Base-by-base conservation (phyloP, 2,888 invertebrate species). In the Mesoligia furuncula region DNA sequence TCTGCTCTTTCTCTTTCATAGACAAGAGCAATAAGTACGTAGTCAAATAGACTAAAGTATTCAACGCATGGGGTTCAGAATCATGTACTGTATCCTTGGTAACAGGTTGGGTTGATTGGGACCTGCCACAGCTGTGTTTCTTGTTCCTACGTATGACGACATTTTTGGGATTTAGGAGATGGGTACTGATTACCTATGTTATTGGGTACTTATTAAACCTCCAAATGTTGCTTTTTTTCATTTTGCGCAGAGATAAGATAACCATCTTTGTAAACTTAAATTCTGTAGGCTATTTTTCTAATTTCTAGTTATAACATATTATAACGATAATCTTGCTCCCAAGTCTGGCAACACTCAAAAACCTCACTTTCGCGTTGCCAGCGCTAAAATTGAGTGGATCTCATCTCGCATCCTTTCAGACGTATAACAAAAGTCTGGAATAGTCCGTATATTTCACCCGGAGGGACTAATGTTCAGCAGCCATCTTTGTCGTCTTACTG, bases 371-470 rank as follows among this genome's bases (percentile, higher is more conserved):
- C 9, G 20, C 11, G 36, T 64, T 73, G 31, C 59, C 20, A 36
- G 70, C 48, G 59, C 36, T 65, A 68, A 81, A 81, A 85, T 72
- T 72, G 64, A 76, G 73, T 76, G 67, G 66, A 48, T 74, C 67
- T 57, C 75, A 84, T 79, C 59, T 74, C 62, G 27, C 54, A 73
- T 70, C 69, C 79, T 72, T 67, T 72, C 48, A 71, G 61, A 70
- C 64, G 24, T 62, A 75, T 74, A 71, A 77, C 77, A 77, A 84
- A 73, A 83, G 80, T 72, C 71, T 27, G 59, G 42, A 61, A 70
- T 42, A 17, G 68, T 70, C 39, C 31, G 83, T 64, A 79, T 83
- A 85, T 79, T 57, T 85, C 79, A 85, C 72, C 31, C 42, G 65
- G 68, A 36, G 66, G 74, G 76, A 82, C 74, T 71, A 77, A 85